These are phyloP conservation scores for Oscheius myriophilus DNA, from an alignment of 2,888 invertebrate genomes.

Conservation along the genomic window DNA sequence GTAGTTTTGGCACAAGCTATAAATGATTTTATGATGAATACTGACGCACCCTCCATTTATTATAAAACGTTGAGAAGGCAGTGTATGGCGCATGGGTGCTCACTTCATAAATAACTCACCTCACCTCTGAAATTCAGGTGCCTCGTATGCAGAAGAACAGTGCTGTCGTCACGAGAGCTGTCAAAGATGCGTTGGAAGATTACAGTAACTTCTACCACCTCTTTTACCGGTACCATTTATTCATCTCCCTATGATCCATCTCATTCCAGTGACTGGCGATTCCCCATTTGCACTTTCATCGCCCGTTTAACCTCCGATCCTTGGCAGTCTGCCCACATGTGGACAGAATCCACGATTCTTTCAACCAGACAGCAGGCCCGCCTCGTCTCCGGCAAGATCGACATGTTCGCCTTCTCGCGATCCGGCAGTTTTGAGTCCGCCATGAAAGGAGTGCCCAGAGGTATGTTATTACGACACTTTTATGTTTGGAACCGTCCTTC, in stretches of 20 bases:
- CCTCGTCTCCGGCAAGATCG: constrained; percentile 2
- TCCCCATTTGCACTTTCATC: constrained; percentile 36
- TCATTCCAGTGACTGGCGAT: constrained; percentile 46
- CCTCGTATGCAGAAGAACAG: no score
- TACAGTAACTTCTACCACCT: constrained; percentile 21
- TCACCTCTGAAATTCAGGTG: no score
- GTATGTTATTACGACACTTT: no score
- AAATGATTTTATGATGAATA: no score
- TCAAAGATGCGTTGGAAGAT: constrained; percentile 8
- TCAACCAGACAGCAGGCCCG: constrained; percentile 20
- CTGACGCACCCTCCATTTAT: no score
- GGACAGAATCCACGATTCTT: constrained; percentile 40
- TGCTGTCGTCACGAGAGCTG: no score
- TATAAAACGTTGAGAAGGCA: no score
- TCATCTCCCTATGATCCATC: not conserved
- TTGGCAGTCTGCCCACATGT: constrained; percentile 39
- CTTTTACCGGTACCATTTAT: constrained; percentile 12
- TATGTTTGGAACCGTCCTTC: no score
- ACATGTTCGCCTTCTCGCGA: not conserved
- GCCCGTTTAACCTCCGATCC: constrained; percentile 33
- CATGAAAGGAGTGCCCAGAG: constrained; percentile 17
- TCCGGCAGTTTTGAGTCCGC: not conserved
- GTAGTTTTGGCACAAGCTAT: constrained; percentile 1
- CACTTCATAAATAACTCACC: no score
- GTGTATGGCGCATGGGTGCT: no score